phyloP scores from a whole-genome alignment of 1,140 invertebrate species.

The Octopus bimaculoides region DNA sequence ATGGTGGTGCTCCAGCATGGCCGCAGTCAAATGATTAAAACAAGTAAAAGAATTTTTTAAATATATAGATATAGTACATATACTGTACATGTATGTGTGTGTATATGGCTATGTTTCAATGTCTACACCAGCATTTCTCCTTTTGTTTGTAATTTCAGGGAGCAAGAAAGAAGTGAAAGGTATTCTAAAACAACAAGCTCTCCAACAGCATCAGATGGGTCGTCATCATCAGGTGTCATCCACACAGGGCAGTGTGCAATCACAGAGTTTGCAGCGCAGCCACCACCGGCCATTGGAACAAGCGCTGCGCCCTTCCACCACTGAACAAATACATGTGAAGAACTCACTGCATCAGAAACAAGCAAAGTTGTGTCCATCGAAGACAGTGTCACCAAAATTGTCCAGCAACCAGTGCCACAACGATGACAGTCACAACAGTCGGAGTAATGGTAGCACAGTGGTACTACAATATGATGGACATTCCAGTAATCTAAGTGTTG shows the following conservation, averaged over 20 bases:
- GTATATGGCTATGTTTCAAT: too few relatives aligned
- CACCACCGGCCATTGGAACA: neutral
- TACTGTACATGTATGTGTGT: too few relatives aligned
- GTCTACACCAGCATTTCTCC: neutral
- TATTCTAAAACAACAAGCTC: neutral
- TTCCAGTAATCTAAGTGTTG: neutral
- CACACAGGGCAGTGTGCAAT: neutral
- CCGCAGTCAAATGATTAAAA: too few relatives aligned
- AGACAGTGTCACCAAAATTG: neutral
- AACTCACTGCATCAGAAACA: neutral
- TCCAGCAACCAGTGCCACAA: neutral
- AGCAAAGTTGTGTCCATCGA: neutral
- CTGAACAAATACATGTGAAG: neutral
- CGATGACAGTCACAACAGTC: neutral
- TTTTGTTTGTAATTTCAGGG: neutral
- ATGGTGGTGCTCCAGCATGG: too few relatives aligned
- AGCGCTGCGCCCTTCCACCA: neutral
- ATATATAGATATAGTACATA: too few relatives aligned
- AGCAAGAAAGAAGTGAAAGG: slow-evolving; percentile 10
- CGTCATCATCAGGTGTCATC: slow-evolving; percentile 5
- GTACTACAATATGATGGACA: neutral
- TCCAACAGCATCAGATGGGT: neutral
- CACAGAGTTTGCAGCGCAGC: neutral
- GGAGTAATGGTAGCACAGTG: neutral
- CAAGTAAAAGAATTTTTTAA: too few relatives aligned